Evolutionary conservation across 2,888 invertebrate genomes (phyloP).

Genomic region (Machimus rusticus): DNA sequence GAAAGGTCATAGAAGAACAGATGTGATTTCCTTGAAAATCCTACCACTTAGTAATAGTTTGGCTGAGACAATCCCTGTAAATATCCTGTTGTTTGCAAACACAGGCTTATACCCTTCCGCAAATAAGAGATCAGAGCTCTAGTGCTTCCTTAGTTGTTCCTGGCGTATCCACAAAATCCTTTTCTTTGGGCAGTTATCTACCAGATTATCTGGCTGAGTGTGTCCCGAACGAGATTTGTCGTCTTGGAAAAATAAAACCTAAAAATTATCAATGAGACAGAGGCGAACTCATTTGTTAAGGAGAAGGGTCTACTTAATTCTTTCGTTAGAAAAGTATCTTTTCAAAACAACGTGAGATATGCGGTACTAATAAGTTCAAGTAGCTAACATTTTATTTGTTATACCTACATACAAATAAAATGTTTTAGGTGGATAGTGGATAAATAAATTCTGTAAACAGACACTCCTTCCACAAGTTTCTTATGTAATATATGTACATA

Average conservation of each 20-base stretch:
- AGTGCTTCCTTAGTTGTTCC: not conserved
- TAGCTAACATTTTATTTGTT: not conserved
- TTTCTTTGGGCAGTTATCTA: not conserved
- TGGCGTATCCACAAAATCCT: not conserved
- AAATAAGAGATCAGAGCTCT: constrained; percentile 23
- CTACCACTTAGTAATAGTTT: not conserved
- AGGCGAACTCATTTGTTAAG: not conserved
- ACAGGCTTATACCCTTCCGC: constrained; percentile 28
- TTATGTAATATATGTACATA: too few relatives aligned
- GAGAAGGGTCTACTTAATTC: not conserved
- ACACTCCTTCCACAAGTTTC: too few relatives aligned
- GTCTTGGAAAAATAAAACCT: not conserved
- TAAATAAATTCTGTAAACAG: too few relatives aligned
- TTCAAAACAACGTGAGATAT: not conserved
- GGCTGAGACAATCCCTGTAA: not conserved
- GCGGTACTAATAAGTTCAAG: not conserved
- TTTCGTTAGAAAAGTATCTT: not conserved
- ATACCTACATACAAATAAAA: too few relatives aligned
- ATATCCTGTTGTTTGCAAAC: constrained; percentile 38
- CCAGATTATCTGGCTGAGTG: not conserved
- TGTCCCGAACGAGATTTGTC: not conserved
- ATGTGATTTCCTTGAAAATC: not conserved
- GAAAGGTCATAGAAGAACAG: not conserved
- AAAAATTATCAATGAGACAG: not conserved
- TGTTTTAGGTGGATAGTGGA: too few relatives aligned